Evolutionary conservation across 2,113 vertebrate species (phyloP), one percentile per base, ranked within the genome.

Genomic region (Larimichthys polyactis): DNA sequence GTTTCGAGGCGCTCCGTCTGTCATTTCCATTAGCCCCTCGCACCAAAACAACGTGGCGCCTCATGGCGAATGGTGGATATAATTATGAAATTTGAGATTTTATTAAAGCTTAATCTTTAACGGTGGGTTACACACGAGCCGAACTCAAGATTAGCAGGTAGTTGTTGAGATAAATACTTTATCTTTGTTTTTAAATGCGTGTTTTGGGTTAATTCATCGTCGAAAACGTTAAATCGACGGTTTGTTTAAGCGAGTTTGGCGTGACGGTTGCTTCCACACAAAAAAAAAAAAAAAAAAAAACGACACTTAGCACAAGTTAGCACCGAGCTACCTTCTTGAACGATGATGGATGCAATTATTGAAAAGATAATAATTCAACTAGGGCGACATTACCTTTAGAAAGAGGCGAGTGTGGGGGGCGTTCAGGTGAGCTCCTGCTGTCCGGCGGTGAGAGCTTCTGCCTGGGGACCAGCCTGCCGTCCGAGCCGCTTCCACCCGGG

Each of bases 381-480:
- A n/a, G 6, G 64, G 22, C 7, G 15, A 27, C 15, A 90, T 94
- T 97, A 97, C 98, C 98, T 97, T 94, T 93, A 84, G 90, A 91
- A 62, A 92, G 93, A 14, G 96, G 95, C 79, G 96, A 96, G 78
- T 81, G 89, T 63, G 94, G 91, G 87, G 93, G 93, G 84, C 94
- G 91, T 90, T 97, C 96, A 69, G 97, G 96, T 81, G 96, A 96
- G 90, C 82, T 96, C 88, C 91, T 93, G 93, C 86, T 94, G 90
- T 96, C 95, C 81, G 90, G 80, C 16, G 95, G 93, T 46, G 95
- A 96, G 29, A 92, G 94, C 87, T 95, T 95, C 90, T 94, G 95
- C 89, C 94, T 92, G 87, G 87, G 94, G 84, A 95, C 95, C 95
- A 94, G 94, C 91, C 92, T 90, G 67, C 86, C 83, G 82, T 93